Percentiles rank a stretch among this genome's conserved stretches.
Conservation (phyloP, 2,113 vertebrate species). For the Tauraco erythrolophus region DNA sequence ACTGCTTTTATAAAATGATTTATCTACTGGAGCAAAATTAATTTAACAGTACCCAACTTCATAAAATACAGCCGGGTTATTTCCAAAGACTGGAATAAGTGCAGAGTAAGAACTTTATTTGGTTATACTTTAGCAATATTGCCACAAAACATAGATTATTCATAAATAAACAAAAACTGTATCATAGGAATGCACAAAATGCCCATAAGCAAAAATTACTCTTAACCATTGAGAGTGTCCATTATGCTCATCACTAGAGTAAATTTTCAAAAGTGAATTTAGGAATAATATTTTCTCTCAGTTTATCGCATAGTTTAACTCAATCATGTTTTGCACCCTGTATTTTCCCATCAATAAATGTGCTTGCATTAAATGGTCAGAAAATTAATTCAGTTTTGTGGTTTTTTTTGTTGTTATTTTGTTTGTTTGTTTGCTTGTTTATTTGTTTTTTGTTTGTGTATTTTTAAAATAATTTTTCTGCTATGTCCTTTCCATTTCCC, state of each 20-base stretch:
- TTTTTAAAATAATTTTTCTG: no score
- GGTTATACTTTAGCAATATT: not conserved
- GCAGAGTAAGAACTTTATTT: not conserved
- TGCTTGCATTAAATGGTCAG: not conserved
- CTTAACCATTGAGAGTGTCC: not conserved
- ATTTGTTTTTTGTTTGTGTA: no score
- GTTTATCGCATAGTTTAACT: not conserved
- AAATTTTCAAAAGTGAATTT: not conserved
- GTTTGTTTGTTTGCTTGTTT: no score
- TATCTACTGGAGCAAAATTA: not conserved
- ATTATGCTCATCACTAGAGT: not conserved
- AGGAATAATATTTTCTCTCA: not conserved
- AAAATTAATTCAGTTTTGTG: not conserved
- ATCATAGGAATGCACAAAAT: not conserved
- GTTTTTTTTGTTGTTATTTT: no score
- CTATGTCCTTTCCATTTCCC: not conserved
- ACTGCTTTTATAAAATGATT: conserved; percentile 22
- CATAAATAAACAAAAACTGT: not conserved
- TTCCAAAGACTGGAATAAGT: not conserved
- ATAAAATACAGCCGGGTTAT: not conserved
- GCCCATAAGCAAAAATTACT: not conserved
- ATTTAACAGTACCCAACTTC: not conserved
- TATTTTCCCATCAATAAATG: not conserved
- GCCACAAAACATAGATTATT: not conserved
- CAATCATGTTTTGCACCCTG: not conserved